phyloP scores from a whole-genome alignment of 2,888 invertebrate species.

The Ligdia adustata region DNA sequence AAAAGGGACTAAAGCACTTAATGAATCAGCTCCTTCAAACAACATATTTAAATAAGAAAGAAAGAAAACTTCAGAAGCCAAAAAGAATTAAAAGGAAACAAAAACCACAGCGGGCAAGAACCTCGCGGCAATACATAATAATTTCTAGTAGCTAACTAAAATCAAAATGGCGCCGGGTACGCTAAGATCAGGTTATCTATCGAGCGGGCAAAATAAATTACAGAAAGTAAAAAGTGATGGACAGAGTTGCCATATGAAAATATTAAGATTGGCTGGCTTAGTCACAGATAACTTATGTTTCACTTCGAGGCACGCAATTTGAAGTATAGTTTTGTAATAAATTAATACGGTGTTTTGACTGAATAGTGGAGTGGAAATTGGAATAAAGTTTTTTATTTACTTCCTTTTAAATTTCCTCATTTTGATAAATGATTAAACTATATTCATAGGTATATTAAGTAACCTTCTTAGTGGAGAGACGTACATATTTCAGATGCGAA shows the following conservation, averaged over 20 bases:
- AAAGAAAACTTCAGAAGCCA: conserved; percentile 11
- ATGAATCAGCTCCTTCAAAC: conserved; percentile 6
- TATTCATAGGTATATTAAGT: no score
- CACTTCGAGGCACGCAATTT: no score
- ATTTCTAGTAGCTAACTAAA: conserved; percentile 75
- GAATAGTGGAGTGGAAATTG: no score
- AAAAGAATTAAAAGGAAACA: conserved; percentile 37
- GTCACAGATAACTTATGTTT: no score
- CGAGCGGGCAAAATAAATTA: conserved; percentile 56
- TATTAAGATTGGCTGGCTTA: neutral
- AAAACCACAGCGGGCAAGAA: conserved; percentile 43
- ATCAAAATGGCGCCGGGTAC: conserved; percentile 69
- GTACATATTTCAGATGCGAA: no score
- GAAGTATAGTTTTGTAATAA: no score
- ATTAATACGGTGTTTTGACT: no score
- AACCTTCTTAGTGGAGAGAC: no score
- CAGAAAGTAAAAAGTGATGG: conserved; percentile 72
- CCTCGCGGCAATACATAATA: conserved; percentile 54
- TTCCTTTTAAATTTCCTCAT: no score
- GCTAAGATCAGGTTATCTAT: conserved; percentile 64
- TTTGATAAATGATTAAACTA: no score
- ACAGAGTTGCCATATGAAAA: conserved; percentile 26
- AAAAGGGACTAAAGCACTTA: neutral
- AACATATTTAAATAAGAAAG: conserved; percentile 14
- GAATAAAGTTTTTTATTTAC: no score